Evolutionary conservation across 1,140 invertebrate genomes (phyloP), one percentile per base, ranked within the genome.

Genomic region (Danaus melanippus): DNA sequence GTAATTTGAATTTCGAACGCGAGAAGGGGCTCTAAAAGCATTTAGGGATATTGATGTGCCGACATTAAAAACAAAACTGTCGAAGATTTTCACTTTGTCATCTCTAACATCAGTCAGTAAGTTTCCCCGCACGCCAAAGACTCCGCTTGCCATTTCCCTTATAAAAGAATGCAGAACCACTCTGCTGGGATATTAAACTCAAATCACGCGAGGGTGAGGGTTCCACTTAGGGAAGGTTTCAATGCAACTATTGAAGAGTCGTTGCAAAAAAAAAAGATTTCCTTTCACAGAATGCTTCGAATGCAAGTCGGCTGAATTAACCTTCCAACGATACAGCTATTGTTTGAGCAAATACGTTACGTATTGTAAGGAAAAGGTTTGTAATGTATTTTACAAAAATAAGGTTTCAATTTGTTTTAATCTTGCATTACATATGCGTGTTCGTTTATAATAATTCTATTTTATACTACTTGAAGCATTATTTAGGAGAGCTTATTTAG

Each of bases 171-270:
- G 78, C 71, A 58, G 53, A 48, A 51, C 62, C 71, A 81, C 76
- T 81, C 75, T 60, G 62, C 60, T 69, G 65, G 70, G 81, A 79
- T 82, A 84, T 84, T 84, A 84, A 84, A 84, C 81, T 82, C 76
- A 76, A 81, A 84, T 84, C 81, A 84, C 79, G 68, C 69, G 63
- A 66, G 66, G 76, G 66, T 50, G 58, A 58, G 56, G 52, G 58
- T 46, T 50, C 21, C 40, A 53, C 56, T 58, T 51, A 54, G 51
- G 52, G 60, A 50, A 54, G 44, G 40, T 46, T 53, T 57, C 58
- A 57, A 50, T 60, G 58, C 48, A 50, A 59, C 57, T 59, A 56
- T 57, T 70, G 64, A 67, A 57, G 64, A 60, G 65, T 54, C 53
- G 49, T 58, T 47, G 56, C 39, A 32, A 32, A 56, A 56, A 58